phyloP scores from a whole-genome alignment of 2,888 invertebrate species.

The Nudaria mundana region DNA sequence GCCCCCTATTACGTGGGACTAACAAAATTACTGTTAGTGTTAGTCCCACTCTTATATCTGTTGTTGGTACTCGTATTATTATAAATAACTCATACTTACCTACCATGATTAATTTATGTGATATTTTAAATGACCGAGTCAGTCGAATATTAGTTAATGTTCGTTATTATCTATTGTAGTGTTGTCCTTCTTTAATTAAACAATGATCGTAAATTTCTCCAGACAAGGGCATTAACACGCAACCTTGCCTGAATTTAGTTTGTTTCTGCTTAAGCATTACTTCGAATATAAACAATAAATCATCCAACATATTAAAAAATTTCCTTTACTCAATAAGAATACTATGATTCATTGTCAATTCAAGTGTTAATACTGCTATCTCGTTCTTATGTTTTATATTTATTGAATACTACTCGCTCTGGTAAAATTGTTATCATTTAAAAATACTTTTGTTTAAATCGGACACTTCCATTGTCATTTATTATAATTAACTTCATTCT shows the following conservation, averaged over 20 bases:
- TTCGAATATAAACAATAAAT: conserved; percentile 17
- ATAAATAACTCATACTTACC: too few species aligned
- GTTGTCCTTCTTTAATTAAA: conserved; percentile 13
- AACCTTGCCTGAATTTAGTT: conserved; percentile 16
- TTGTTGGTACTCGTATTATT: too few species aligned
- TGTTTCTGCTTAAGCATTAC: conserved; percentile 9
- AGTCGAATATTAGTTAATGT: too few species aligned
- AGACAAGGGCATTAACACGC: conserved; percentile 17
- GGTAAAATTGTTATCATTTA: conserved; percentile 41
- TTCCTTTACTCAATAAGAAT: conserved; percentile 25
- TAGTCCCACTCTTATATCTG: too few species aligned
- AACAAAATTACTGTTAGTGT: too few species aligned
- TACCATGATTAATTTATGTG: too few species aligned
- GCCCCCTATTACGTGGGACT: too few species aligned
- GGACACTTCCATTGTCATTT: conserved; percentile 20
- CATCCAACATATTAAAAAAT: conserved; percentile 20
- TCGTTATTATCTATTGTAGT: too few species aligned
- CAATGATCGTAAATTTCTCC: conserved; percentile 18
- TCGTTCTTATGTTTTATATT: conserved; percentile 38
- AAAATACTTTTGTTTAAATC: conserved; percentile 32
- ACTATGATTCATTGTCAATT: conserved; percentile 59
- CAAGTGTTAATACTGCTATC: conserved; percentile 52
- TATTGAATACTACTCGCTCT: conserved; percentile 36
- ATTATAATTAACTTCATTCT: conserved; percentile 6
- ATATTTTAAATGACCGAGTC: too few species aligned